Conservation (phyloP, 2,888 invertebrate species). For the Pocota personata region DNA sequence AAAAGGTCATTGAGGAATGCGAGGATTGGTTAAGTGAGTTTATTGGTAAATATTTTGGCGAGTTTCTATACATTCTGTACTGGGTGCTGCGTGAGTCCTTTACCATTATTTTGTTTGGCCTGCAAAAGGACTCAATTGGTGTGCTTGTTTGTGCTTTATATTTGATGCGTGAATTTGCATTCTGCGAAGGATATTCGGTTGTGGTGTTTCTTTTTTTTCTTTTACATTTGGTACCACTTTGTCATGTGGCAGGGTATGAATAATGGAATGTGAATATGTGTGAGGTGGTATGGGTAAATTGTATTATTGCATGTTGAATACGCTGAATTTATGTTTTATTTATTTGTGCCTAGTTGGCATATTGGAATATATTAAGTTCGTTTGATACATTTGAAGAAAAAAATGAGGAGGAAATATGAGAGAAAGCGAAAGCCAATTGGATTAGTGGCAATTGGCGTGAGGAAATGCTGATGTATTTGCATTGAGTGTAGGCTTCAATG, state of each 20-base stretch:
- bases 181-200: constrained; percentile 13
- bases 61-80: background rate
- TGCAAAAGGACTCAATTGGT: constrained; percentile 51
- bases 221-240: background rate
- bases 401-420: background rate
- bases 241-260: constrained; percentile 27
- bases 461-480: background rate
- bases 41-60: constrained; percentile 51
- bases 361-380: constrained; percentile 31
- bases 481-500: background rate
- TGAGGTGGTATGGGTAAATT: constrained; percentile 43
- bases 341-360: constrained; percentile 32
- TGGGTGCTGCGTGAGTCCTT: background rate
- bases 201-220: background rate
- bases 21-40: constrained; percentile 45
- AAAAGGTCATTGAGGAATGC: constrained; percentile 44
- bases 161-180: constrained; percentile 63
- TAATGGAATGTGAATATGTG: constrained; percentile 37
- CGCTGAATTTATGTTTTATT: constrained; percentile 50
- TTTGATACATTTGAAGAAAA: constrained; percentile 4
- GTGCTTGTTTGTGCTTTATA: constrained; percentile 29
- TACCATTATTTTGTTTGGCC: background rate
- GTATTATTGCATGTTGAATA: constrained; percentile 41
- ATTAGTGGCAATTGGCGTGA: constrained; percentile 18
- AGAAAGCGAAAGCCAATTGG: constrained; percentile 6